Percentiles rank a stretch among this genome's conserved stretches.
Conservation (phyloP, 2,797 vertebrate species). For the Alectoris magna region DNA sequence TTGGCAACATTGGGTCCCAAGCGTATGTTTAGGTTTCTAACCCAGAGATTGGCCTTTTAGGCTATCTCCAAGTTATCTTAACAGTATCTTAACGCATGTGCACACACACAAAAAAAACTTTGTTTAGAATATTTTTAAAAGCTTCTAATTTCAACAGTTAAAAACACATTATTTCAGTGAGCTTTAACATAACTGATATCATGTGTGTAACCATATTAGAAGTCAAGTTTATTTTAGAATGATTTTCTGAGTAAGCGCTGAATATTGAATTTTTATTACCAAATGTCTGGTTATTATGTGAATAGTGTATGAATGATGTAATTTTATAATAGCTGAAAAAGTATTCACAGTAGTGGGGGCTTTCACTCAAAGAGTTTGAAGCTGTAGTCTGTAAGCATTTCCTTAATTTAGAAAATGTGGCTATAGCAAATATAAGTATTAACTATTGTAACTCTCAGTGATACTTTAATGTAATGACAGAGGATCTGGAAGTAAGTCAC, state of each 20-base stretch:
- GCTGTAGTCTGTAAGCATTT: background rate
- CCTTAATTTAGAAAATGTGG: background rate
- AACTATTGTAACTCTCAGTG: background rate
- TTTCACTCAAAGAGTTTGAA: background rate
- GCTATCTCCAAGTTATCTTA: background rate
- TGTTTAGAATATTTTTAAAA: background rate
- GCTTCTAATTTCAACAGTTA: background rate
- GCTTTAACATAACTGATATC: background rate
- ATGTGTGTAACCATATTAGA: background rate
- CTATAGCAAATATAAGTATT: background rate
- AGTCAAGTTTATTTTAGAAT: background rate
- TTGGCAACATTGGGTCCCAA: background rate
- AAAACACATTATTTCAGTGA: accelerated
- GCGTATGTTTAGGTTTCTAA: background rate
- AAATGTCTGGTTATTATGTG: background rate
- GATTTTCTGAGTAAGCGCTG: background rate
- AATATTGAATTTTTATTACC: background rate
- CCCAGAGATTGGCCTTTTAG: background rate
- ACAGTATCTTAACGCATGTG: background rate
- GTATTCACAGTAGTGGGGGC: background rate
- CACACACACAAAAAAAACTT: background rate
- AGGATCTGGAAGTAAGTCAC: background rate
- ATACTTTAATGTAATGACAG: background rate
- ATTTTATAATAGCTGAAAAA: background rate
- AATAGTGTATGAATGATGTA: background rate